Conservation (phyloP, 2,797 vertebrate genomes). For the Acanthis flammea region DNA sequence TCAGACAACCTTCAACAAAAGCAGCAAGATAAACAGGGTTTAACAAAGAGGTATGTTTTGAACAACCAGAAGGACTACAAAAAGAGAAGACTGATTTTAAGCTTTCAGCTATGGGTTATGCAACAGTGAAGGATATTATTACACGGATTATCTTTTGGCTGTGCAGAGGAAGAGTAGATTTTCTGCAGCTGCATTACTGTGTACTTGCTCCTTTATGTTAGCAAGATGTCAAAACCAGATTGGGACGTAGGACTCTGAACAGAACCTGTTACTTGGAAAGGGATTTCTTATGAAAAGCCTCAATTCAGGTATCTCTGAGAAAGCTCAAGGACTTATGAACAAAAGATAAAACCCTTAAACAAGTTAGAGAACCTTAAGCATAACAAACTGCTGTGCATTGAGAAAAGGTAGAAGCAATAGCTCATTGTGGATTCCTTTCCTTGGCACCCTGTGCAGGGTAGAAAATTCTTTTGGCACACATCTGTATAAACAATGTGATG, state of each 20-base stretch:
- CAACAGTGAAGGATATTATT: neutral
- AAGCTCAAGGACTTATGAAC: neutral
- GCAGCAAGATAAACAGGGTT: slow-evolving; percentile 3
- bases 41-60: neutral
- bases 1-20: slow-evolving; percentile 44
- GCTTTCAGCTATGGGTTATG: neutral
- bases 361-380: neutral
- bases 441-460: neutral
- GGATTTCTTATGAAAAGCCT: neutral
- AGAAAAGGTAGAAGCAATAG: neutral
- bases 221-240: neutral
- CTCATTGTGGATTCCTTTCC: neutral
- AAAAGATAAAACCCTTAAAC: neutral
- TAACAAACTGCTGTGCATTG: neutral
- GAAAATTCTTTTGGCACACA: neutral
- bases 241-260: neutral
- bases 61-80: neutral
- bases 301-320: neutral
- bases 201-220: neutral
- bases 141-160: neutral
- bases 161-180: neutral
- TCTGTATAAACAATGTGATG: neutral
- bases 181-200: neutral
- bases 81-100: neutral
- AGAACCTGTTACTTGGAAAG: neutral